A percentile compares a stretch with the other conserved stretches of the same genome.
phyloP scores from a whole-genome alignment of 2,888 invertebrate genomes.

The Arge pagana region DNA sequence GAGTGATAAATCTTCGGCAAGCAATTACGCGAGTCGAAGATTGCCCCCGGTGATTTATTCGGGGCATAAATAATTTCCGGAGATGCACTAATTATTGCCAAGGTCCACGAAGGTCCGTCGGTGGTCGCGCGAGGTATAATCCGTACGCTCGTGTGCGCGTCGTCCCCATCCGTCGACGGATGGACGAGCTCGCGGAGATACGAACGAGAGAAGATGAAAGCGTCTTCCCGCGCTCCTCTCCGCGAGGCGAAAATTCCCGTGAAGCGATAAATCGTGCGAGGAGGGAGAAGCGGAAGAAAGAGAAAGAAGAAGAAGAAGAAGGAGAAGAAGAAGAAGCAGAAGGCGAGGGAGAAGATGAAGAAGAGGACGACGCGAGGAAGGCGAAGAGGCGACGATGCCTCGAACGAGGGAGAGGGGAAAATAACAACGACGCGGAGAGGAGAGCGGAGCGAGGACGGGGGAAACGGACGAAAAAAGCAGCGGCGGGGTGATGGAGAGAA shows the following conservation, averaged over 20 bases:
- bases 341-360: constrained; percentile 36
- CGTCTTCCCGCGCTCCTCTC: constrained; percentile 40
- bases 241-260: constrained; percentile 53
- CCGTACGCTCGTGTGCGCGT: not conserved
- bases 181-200: constrained; percentile 18
- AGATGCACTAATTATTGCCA: constrained; percentile 55
- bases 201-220: constrained; percentile 48
- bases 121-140: no score
- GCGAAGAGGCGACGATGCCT: no score
- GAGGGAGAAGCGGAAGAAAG: not conserved
- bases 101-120: constrained; percentile 23
- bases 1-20: constrained; percentile 34
- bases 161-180: constrained; percentile 16
- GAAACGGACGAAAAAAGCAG: no score
- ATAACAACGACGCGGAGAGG: no score
- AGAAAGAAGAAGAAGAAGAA: no score
- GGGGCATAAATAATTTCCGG: constrained; percentile 55
- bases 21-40: no score
- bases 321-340: constrained; percentile 31
- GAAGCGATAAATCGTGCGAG: constrained; percentile 55
- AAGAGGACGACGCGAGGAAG: no score
- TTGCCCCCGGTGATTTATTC: constrained; percentile 54
- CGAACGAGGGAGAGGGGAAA: no score
- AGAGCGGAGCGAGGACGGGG: no score
- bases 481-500: no score